Percentiles rank a stretch among this genome's conserved stretches.
Conservation (phyloP, 2,888 invertebrate genomes). For the Caenorhabditis wallacei region DNA sequence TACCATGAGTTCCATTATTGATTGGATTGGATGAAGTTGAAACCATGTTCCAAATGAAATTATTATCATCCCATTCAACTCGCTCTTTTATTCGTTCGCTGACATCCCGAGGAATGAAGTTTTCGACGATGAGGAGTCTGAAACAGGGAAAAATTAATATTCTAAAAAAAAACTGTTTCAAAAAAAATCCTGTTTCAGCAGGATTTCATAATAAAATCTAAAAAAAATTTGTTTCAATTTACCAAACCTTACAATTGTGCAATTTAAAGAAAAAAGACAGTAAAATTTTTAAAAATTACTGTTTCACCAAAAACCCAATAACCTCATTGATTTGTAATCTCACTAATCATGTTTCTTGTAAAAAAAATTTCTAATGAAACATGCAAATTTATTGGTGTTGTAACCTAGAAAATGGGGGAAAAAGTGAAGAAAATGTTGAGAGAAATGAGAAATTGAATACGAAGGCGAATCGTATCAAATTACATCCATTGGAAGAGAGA, state of each 20-base stretch:
- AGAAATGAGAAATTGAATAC: background rate
- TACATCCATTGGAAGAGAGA: background rate
- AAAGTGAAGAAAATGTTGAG: background rate
- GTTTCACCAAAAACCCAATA: background rate
- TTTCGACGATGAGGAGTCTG: slow-evolving; percentile 89
- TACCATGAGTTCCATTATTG: background rate
- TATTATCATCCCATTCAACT: slow-evolving; percentile 90
- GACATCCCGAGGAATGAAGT: slow-evolving; percentile 89
- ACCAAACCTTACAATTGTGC: too few species aligned
- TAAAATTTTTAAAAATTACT: too few species aligned
- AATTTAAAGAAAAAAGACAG: too few species aligned
- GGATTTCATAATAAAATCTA: too few species aligned
- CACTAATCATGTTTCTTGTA: background rate
- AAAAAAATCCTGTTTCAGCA: background rate
- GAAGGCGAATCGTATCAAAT: slow-evolving; percentile 29
- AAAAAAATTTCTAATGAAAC: background rate
- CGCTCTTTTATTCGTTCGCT: slow-evolving; percentile 86
- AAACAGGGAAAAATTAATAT: too few species aligned
- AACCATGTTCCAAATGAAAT: slow-evolving; percentile 83
- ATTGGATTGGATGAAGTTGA: slow-evolving; percentile 23
- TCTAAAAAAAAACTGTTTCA: background rate
- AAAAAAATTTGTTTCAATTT: too few species aligned
- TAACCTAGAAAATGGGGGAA: background rate
- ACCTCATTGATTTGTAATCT: too few species aligned
- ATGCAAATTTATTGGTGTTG: background rate